phyloP scores from a whole-genome alignment of 2,797 vertebrate species.

The Serranus cabrilla region DNA sequence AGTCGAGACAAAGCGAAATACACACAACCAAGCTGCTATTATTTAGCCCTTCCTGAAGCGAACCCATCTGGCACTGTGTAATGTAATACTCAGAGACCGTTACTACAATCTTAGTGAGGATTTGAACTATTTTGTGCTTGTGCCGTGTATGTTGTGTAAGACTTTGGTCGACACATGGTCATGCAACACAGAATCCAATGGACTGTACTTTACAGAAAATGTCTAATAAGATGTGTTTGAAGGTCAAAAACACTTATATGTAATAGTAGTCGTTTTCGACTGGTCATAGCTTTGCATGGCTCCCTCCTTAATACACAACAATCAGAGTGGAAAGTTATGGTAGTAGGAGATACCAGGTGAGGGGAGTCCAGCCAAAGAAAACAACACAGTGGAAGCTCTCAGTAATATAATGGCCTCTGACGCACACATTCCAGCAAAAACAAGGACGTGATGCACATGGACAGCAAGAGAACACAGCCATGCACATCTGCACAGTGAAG shows the following conservation, averaged over 20 bases:
- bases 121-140: slow-evolving; percentile 66
- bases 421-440: slow-evolving; percentile 66
- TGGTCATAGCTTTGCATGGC: slow-evolving; percentile 26
- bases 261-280: slow-evolving; percentile 15
- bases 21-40: slow-evolving; percentile 36
- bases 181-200: slow-evolving; percentile 35
- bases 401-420: slow-evolving; percentile 36
- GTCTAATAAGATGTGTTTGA: slow-evolving; percentile 25
- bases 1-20: slow-evolving; percentile 40
- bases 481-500: slow-evolving; percentile 87
- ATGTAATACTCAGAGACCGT: slow-evolving; percentile 55
- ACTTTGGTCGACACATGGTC: slow-evolving; percentile 61
- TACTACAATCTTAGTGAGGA: slow-evolving; percentile 60
- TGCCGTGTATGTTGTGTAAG: slow-evolving; percentile 46
- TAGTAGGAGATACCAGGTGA: slow-evolving; percentile 60
- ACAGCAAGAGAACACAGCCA: slow-evolving; percentile 57
- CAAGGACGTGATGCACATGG: slow-evolving; percentile 50
- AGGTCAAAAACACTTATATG: slow-evolving; percentile 43
- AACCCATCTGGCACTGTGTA: slow-evolving; percentile 43
- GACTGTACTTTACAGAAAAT: slow-evolving; percentile 18
- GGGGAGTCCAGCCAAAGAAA: slow-evolving; percentile 46
- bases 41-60: slow-evolving; percentile 60
- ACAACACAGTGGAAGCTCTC: slow-evolving; percentile 68
- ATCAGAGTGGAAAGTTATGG: slow-evolving; percentile 65
- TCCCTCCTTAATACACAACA: slow-evolving; percentile 44